These are phyloP conservation scores for Trichechus manatus DNA, from an alignment of 2,113 vertebrate species.

Conservation along the genomic window DNA sequence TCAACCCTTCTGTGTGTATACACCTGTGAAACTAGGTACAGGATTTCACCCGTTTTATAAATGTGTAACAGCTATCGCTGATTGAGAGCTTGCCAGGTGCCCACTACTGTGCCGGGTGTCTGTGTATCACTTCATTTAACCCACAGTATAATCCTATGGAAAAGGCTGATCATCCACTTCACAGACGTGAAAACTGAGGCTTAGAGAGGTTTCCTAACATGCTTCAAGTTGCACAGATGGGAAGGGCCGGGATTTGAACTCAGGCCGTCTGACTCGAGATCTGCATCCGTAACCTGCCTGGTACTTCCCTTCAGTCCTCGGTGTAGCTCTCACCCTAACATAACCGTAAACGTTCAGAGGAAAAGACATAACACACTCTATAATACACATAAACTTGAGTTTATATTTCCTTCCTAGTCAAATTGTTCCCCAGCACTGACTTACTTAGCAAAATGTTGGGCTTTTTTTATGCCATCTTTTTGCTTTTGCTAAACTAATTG, in stretches of 20 bases:
- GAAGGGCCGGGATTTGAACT: background rate
- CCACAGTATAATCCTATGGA: background rate
- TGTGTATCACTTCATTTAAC: accelerated
- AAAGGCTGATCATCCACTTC: background rate
- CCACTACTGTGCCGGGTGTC: background rate
- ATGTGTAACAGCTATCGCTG: background rate
- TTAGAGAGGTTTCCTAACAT: background rate
- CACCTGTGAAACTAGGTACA: background rate
- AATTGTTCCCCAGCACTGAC: constrained; percentile 51
- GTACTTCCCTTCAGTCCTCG: accelerated
- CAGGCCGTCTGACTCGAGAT: too few species aligned
- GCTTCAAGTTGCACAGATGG: background rate
- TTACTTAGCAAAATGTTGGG: constrained; percentile 65
- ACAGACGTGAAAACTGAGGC: background rate
- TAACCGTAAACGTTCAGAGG: background rate
- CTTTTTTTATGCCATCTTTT: constrained; percentile 23
- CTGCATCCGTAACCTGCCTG: accelerated
- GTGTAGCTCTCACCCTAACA: background rate
- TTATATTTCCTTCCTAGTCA: constrained; percentile 59
- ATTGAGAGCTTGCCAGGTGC: background rate
- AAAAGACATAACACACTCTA: background rate
- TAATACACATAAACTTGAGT: background rate
- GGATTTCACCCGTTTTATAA: background rate
- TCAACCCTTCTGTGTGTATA: background rate
- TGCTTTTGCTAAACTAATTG: constrained; percentile 60